Evolutionary conservation across 1,140 invertebrate species (phyloP), one percentile per base, ranked within the genome.

Genomic region (Drosophila sechellia): DNA sequence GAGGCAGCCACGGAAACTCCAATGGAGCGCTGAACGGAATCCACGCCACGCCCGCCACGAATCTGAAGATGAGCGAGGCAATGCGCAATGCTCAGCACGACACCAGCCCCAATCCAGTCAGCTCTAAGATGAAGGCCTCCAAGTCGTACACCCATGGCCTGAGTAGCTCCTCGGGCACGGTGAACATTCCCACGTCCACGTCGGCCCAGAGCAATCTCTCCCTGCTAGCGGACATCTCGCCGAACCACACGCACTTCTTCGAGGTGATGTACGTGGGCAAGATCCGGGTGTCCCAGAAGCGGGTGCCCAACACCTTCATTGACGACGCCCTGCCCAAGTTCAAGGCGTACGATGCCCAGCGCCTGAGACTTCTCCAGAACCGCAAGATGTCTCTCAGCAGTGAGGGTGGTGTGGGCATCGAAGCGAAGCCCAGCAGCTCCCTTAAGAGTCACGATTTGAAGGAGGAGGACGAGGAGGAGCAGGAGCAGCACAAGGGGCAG

Each of bases 321-420:
- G 98, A 99, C 90, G 97, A 98, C 86, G 96, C 97, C 11, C 93
- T 98, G 35, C 94, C 95, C 54, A 97, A 96, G 92, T 97, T 99
- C 85, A 95, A 95, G 48, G 94, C 95, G 12, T 95, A 97, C 87
- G 96, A 97, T 81, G 93, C 95, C 4, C 95, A 96, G 57, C 95
- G 96, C 60, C 92, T 94, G 13, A 93, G 94, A 78, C 94, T 94
- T 3, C 92, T 93, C 5, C 91, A 92, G 77, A 92, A 89, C 45
- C 90, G 90, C 42, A 92, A 92, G 70, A 84, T 91, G 77, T 92
- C 91, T 6, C 50, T 92, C 39, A 92, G 76, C 58, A 91, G 87
- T 25, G 86, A 91, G 31, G 86, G 75, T 0, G 90, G 77, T 11
- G 71, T 84, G 27, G 79, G 78, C 10, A 89, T 87, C 12, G 73